These are phyloP conservation scores for Terebella lapidaria DNA, from an alignment of 2,888 invertebrate species.

Conservation along the genomic window DNA sequence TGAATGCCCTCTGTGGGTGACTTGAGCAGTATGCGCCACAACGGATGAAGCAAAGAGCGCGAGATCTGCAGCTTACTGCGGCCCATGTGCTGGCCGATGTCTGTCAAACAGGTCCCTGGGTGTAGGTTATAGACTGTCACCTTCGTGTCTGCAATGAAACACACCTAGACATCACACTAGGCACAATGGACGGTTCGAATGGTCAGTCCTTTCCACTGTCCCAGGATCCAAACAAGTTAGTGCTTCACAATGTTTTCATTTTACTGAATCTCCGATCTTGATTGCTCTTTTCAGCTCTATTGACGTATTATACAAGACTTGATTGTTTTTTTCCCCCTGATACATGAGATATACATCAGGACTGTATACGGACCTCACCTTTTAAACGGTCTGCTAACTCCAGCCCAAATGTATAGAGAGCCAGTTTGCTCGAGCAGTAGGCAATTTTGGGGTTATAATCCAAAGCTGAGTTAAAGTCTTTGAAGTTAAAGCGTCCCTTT, in stretches of 20 bases:
- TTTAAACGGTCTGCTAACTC: conserved; percentile 26
- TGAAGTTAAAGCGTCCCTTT: conserved; percentile 30
- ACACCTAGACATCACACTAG: no score
- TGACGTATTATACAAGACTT: no score
- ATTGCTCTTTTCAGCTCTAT: no score
- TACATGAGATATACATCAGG: neutral
- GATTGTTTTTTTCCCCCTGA: no score
- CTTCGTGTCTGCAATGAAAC: conserved; percentile 10
- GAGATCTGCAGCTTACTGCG: conserved; percentile 29
- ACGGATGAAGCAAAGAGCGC: conserved; percentile 28
- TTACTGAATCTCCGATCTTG: no score
- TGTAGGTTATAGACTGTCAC: conserved; percentile 18
- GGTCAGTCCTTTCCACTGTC: no score
- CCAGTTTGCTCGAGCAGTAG: conserved; percentile 30
- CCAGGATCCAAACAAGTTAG: no score
- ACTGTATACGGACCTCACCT: conserved; percentile 24
- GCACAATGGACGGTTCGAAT: no score
- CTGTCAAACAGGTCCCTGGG: conserved; percentile 22
- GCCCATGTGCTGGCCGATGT: conserved; percentile 20
- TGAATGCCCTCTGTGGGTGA: conserved; percentile 39
- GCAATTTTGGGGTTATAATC: conserved; percentile 21
- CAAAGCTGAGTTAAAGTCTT: conserved; percentile 26
- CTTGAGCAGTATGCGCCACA: conserved; percentile 33
- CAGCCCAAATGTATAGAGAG: conserved; percentile 29
- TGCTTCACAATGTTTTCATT: no score